A percentile compares a stretch with the other conserved stretches of the same genome.
These are phyloP conservation scores for Aethes cnicana DNA, from an alignment of 2,888 invertebrate species.

Conservation along the genomic window DNA sequence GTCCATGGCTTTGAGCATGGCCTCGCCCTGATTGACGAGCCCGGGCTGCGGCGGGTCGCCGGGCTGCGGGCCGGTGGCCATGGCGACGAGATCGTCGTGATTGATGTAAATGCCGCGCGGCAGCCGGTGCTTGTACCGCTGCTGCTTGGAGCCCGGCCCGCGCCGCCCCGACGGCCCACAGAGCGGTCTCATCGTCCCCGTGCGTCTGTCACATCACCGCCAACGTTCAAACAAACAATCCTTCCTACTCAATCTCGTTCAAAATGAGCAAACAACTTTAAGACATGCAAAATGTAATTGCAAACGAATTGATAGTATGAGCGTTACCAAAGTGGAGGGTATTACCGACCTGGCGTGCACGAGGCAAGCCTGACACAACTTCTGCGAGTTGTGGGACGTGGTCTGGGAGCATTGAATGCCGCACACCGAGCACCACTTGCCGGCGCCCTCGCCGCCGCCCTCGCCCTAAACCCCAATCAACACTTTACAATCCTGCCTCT, in stretches of 20 bases:
- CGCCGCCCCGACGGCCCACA: constrained; percentile 86
- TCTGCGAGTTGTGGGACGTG: constrained; percentile 78
- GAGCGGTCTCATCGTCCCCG: constrained; percentile 90
- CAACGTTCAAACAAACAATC: constrained; percentile 61
- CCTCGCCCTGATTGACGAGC: constrained; percentile 86
- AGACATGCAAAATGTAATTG: constrained; percentile 49
- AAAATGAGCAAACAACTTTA: constrained; percentile 31
- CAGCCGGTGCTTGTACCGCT: constrained; percentile 90
- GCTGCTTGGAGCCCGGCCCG: constrained; percentile 77
- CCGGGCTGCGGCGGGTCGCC: constrained; percentile 78
- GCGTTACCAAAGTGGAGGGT: constrained; percentile 34
- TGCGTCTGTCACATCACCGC: constrained; percentile 86
- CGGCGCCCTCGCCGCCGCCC: constrained; percentile 68
- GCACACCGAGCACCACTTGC: constrained; percentile 78
- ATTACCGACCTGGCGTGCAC: constrained; percentile 83
- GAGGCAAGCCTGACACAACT: constrained; percentile 82
- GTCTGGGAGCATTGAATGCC: constrained; percentile 79
- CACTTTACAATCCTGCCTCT: constrained; percentile 64
- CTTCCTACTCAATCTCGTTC: constrained; percentile 42
- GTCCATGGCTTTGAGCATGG: constrained; percentile 95
- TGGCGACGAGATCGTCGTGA: constrained; percentile 96
- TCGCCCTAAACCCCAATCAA: constrained; percentile 79
- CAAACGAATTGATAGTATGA: constrained; percentile 32
- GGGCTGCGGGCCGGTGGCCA: constrained; percentile 90
- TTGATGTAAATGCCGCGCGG: constrained; percentile 98